Percentiles rank a stretch among this genome's conserved stretches.
phyloP scores from a whole-genome alignment of 2,888 invertebrate species.

The Limnephilus rhombicus region DNA sequence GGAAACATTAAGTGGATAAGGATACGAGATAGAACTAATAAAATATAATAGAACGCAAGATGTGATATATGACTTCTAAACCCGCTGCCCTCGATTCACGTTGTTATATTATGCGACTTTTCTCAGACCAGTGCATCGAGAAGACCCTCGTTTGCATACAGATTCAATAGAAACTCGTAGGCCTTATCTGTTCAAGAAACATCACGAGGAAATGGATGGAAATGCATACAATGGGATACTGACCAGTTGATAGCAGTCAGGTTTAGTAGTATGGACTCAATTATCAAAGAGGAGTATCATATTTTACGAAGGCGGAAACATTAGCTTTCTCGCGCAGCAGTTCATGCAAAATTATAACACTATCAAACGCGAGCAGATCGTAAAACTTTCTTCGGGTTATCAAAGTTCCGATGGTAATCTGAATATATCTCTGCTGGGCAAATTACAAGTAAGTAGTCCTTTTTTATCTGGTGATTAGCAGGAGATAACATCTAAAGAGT shows the following conservation, averaged over 20 bases:
- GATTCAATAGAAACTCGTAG: neutral
- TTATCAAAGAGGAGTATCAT: conserved; percentile 44
- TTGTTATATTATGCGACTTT: neutral
- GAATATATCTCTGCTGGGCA: neutral
- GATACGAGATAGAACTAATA: neutral
- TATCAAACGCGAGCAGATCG: neutral
- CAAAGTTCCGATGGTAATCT: conserved; percentile 6
- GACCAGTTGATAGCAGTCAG: conserved; percentile 23
- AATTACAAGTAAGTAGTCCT: neutral
- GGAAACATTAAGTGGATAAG: neutral
- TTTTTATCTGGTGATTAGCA: conserved; percentile 8
- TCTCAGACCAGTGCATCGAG: neutral
- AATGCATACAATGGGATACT: conserved; percentile 33
- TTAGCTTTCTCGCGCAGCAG: conserved; percentile 8
- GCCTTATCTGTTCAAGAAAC: conserved; percentile 19
- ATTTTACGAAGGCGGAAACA: conserved; percentile 20
- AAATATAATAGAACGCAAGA: neutral
- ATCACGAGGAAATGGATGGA: conserved; percentile 14
- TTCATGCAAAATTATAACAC: neutral
- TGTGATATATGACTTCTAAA: neutral
- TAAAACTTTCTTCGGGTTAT: neutral
- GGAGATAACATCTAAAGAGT: neutral
- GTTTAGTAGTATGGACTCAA: conserved; percentile 41
- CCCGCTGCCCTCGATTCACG: neutral
- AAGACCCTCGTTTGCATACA: conserved; percentile 19